phyloP scores from a whole-genome alignment of 2,113 vertebrate genomes.

The Ceuthmochares aereus region DNA sequence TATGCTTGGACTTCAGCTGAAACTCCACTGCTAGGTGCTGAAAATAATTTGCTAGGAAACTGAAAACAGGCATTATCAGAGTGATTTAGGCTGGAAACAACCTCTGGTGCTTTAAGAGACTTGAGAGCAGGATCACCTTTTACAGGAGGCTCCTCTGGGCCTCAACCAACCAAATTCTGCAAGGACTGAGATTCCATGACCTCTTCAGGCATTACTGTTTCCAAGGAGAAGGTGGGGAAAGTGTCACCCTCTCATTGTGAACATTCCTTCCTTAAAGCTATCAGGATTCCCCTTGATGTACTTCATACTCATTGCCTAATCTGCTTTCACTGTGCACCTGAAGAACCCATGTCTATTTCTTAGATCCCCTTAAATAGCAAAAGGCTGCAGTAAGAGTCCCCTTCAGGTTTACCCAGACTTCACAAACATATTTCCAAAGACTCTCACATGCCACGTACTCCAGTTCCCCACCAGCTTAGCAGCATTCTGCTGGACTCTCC shows the following conservation, averaged over 20 bases:
- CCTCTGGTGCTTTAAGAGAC: background rate
- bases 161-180: background rate
- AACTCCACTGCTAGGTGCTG: background rate
- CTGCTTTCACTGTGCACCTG: background rate
- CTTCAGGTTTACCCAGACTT: background rate
- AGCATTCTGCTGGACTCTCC: background rate
- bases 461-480: background rate
- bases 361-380: background rate
- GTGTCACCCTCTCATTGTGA: background rate
- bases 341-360: background rate
- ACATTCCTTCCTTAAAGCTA: background rate
- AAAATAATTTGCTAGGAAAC: background rate
- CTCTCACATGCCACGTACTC: background rate
- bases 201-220: fast-evolving
- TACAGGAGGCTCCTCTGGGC: background rate
- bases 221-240: background rate
- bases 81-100: background rate
- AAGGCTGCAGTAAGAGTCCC: background rate
- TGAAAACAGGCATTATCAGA: background rate
- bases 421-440: background rate
- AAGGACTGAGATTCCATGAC: background rate
- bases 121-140: background rate
- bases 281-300: background rate
- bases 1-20: background rate
- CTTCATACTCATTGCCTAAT: background rate